Base-by-base conservation (phyloP, 2,113 vertebrate species). In the Phalacrocorax brasilianus region DNA sequence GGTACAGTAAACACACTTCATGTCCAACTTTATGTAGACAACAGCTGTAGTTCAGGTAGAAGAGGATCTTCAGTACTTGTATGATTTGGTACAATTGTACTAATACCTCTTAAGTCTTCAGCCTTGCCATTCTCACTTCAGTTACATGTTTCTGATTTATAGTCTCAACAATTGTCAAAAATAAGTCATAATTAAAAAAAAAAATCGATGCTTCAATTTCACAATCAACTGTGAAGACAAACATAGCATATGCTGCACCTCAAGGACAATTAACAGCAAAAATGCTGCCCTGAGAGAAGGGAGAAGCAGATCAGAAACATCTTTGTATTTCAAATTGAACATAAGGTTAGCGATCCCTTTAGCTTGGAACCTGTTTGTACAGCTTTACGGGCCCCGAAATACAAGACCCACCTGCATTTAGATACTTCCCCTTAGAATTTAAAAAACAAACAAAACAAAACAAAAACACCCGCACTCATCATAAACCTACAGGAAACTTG, bases 101-200 rank as follows among this genome's bases (percentile, higher is more conserved):
- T 17, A 18, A 8, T 45, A 45, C 63, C 84, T 87, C 68, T 19
- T 77, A 93, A 95, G 52, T 62, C 76, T 89, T 91, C 67, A 85
- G 40, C 85, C 52, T 59, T 92, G 62, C 68, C 71, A 84, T 23
- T 89, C 49, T 73, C 40, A 84, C 71, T 91, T 78, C 89, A 94
- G 63, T 90, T 93, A 94, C 58, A 91, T 30, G 0, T 88, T 84
- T 88, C 79, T 89, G 84, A 96, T 96, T 86, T 79, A 91, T 59
- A 79, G 62, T 82, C 58, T 76, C 23, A 79, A n/a, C 58, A 89
- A 58, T 3, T 89, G 42, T 59, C 95, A 97, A 91, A 80, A 32
- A 26, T 30, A 95, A 92, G 59, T 86, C 56, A 89, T 76, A 96
- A 89, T 70, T 38, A 38, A 91, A 95, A 93, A 93, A 84, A 27